Base-by-base conservation (phyloP, 2,888 invertebrate species). In the Rhagophthalmus giganteus region DNA sequence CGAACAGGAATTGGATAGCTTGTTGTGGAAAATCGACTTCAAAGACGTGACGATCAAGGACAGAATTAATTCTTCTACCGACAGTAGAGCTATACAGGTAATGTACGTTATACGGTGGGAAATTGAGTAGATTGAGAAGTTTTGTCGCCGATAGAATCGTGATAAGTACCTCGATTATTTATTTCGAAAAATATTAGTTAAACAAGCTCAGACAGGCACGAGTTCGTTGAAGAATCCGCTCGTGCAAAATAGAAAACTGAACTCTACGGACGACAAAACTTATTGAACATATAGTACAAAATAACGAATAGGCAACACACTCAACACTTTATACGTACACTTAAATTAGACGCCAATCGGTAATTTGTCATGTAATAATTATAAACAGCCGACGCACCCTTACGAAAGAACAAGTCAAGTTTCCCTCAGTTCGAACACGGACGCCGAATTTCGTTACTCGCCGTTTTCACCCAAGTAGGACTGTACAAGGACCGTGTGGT, bases 21-120 rank as follows among this genome's bases (percentile, higher is more conserved):
- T 95, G 26, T 79, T 95, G 26, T 95, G 95, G 95, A 94, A 94
- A 77, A 88, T 95, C 48, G 94, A 95, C 76, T 94, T 87, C 76
- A 85, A 87, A 54, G 94, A 95, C 65, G 87, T 95, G 34, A 86
- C 91, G 67, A 80, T 90, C 61, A 83, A 81, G 61, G 85, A 84
- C 57, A 79, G 80, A 58, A 76, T 77, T 47, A 79, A 79, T 51
- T 3, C 20, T 3, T 70, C 76, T 26, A 67, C 67, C 12, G 72
- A 73, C 25, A 70, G 69, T 32, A 77, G 75, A 66, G 65, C 72
- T 8, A 66, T 73, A 1, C 64, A 73, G 57, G 76, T 76, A 59
- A 62, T n/a, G n/a, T n/a, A n/a, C n/a, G n/a, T n/a, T n/a, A n/a
- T n/a, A n/a, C n/a, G n/a, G n/a, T n/a, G n/a, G n/a, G n/a, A n/a